phyloP scores from a whole-genome alignment of 2,888 invertebrate species.

The Synergus itoensis region DNA sequence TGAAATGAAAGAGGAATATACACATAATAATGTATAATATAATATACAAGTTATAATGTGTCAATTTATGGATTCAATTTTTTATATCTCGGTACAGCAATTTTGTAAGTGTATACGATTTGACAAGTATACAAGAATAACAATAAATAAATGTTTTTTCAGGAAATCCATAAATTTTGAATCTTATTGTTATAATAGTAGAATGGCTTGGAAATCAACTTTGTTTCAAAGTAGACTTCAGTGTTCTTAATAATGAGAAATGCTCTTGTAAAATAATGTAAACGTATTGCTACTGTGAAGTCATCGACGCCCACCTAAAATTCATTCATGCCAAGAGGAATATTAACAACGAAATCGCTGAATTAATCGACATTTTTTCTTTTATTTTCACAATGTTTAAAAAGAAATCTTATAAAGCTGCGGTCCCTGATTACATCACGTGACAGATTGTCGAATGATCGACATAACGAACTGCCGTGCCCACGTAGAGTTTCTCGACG shows the following conservation, averaged over 20 bases:
- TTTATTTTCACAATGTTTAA: too few species aligned
- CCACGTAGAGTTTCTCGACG: background rate
- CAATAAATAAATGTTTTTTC: too few species aligned
- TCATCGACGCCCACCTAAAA: background rate
- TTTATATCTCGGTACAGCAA: too few species aligned
- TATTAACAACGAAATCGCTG: background rate
- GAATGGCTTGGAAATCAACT: too few species aligned
- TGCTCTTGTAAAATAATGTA: background rate
- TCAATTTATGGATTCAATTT: too few species aligned
- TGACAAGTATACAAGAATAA: too few species aligned
- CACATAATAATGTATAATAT: too few species aligned
- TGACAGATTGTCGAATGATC: constrained; percentile 16
- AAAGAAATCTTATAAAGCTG: background rate
- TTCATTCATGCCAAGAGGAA: background rate
- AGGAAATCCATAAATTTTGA: too few species aligned
- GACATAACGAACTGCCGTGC: constrained; percentile 2
- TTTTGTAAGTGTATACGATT: too few species aligned
- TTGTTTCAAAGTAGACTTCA: background rate
- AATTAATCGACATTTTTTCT: background rate
- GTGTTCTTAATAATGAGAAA: background rate
- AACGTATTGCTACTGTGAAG: background rate
- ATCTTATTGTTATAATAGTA: too few species aligned
- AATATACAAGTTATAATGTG: too few species aligned
- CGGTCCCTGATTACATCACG: background rate
- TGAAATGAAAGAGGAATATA: too few species aligned